phyloP scores from a whole-genome alignment of 2,888 invertebrate genomes.

The Polyommatus iphigenia region DNA sequence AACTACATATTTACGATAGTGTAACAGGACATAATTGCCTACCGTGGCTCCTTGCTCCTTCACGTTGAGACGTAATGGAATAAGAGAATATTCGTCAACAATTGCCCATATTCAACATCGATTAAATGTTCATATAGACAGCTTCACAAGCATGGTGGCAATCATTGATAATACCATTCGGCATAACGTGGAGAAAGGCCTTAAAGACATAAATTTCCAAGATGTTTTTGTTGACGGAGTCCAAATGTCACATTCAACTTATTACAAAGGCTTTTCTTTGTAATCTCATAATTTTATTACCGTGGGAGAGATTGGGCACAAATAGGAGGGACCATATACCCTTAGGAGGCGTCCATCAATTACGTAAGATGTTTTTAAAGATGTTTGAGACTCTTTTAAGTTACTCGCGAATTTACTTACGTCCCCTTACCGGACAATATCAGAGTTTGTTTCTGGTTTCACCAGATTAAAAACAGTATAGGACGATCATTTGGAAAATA shows the following conservation, averaged over 20 bases:
- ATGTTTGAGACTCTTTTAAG: neutral
- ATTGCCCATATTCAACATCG: no score
- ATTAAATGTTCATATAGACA: no score
- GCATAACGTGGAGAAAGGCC: neutral
- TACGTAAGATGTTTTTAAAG: neutral
- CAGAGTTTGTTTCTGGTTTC: no score
- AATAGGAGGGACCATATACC: neutral
- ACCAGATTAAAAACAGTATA: no score
- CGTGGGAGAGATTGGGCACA: neutral
- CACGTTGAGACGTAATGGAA: no score
- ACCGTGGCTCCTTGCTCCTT: no score
- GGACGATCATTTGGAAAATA: neutral
- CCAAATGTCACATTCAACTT: neutral
- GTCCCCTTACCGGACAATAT: no score
- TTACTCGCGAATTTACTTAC: neutral
- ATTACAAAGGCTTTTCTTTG: neutral
- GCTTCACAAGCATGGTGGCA: no score
- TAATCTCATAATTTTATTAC: neutral
- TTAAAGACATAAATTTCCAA: neutral
- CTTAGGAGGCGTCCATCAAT: neutral
- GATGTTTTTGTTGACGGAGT: neutral
- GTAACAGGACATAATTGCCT: no score
- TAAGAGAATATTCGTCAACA: no score
- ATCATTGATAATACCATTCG: no score
- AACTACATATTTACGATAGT: no score